These are phyloP conservation scores for Nemopilema nomurai DNA, from an alignment of 30 jellyfish, hydroid and myxozoan species.

Conservation along the genomic window DNA sequence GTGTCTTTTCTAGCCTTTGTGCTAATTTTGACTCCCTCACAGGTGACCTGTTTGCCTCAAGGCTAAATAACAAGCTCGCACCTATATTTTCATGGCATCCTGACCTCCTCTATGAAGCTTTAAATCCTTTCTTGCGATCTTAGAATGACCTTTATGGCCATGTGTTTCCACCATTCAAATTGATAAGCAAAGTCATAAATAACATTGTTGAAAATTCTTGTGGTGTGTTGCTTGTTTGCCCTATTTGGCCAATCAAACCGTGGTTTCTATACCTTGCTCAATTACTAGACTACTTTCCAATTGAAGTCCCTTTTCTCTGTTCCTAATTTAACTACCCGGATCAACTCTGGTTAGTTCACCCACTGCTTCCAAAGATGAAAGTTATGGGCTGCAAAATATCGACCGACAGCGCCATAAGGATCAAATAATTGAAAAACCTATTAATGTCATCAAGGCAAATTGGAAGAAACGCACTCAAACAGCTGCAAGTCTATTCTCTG, in stretches of 20 bases:
- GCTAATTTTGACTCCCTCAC: not conserved
- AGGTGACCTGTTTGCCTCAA: conserved; percentile 25
- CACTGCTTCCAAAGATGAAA: conserved; percentile 24
- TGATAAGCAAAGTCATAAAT: conserved; percentile 12
- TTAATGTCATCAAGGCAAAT: conserved; percentile 19
- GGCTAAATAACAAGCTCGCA: conserved; percentile 24
- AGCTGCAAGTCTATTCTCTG: not conserved
- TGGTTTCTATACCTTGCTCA: conserved; percentile 30
- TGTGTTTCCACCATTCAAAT: conserved; percentile 65
- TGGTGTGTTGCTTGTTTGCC: conserved; percentile 9
- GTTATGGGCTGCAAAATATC: conserved; percentile 51
- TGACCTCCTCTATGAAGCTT: conserved; percentile 24
- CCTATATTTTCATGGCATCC: conserved; percentile 25
- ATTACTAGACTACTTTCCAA: not conserved
- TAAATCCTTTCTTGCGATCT: conserved; percentile 24
- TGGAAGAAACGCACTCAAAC: conserved; percentile 26
- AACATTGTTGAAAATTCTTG: conserved; percentile 2
- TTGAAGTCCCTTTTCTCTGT: not conserved
- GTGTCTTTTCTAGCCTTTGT: not conserved
- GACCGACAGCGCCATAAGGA: conserved; percentile 12
- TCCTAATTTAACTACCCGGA: conserved; percentile 18
- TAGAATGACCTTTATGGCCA: conserved; percentile 33
- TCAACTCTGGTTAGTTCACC: conserved; percentile 11
- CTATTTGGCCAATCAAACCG: conserved; percentile 55
- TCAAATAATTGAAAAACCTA: not conserved